phyloP scores from a whole-genome alignment of 1,140 invertebrate species.

The Drosophila virilis region DNA sequence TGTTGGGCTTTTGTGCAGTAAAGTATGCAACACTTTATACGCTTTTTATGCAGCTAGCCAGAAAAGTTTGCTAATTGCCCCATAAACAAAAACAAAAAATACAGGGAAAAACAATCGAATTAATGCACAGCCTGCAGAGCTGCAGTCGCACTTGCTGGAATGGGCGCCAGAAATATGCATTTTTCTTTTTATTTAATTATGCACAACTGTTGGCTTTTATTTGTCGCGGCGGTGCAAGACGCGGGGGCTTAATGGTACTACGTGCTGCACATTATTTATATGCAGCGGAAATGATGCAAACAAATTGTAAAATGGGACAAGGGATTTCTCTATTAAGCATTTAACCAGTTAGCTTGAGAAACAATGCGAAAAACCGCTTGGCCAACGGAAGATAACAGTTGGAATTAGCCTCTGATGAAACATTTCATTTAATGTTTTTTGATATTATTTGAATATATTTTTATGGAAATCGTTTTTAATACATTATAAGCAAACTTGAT shows the following conservation, averaged over 20 bases:
- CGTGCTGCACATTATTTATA: not conserved
- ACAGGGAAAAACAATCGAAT: slow-evolving; percentile 55
- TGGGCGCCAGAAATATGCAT: slow-evolving; percentile 8
- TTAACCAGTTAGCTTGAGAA: not conserved
- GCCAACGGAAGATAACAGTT: too few relatives aligned
- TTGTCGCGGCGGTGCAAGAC: not conserved
- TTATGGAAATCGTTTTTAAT: too few relatives aligned
- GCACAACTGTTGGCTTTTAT: slow-evolving; percentile 5
- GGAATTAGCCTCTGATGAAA: too few relatives aligned
- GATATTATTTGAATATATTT: too few relatives aligned
- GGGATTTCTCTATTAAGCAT: not conserved
- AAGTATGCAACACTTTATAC: slow-evolving; percentile 21
- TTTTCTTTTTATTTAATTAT: slow-evolving; percentile 57
- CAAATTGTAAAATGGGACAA: not conserved
- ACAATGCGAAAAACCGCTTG: too few relatives aligned
- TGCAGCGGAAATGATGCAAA: not conserved
- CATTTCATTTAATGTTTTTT: too few relatives aligned
- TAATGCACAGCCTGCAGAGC: slow-evolving; percentile 37
- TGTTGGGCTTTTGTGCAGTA: not conserved
- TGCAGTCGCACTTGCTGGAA: slow-evolving; percentile 32
- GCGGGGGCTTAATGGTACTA: not conserved
- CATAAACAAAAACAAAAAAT: slow-evolving; percentile 44
- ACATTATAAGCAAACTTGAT: too few relatives aligned
- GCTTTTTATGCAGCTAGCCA: slow-evolving; percentile 46
- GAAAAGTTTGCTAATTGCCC: slow-evolving; percentile 77